Evolutionary conservation across 2,888 invertebrate species (phyloP).

Genomic region (Dilophus febrilis): DNA sequence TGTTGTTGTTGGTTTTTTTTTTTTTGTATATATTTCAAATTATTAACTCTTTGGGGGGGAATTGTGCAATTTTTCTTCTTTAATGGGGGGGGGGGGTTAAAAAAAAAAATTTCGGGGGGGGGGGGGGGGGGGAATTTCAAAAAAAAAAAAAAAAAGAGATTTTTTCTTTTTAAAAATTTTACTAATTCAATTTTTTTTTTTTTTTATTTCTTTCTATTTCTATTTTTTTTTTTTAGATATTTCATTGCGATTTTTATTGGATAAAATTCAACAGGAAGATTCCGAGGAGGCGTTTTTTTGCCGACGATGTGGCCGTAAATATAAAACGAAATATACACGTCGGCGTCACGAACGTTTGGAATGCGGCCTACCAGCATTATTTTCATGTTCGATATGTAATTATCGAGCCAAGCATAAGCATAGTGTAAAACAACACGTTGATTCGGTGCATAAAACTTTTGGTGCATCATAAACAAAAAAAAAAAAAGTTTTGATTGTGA

Average conservation of each 20-base stretch:
- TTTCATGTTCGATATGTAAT: constrained; percentile 3
- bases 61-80: too few species aligned
- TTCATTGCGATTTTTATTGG: too few species aligned
- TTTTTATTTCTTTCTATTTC: neutral
- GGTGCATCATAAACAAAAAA: neutral
- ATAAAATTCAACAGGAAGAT: too few species aligned
- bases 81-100: too few species aligned
- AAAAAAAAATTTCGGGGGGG: too few species aligned
- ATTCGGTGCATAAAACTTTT: neutral
- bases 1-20: too few species aligned
- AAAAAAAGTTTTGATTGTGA: neutral
- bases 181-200: neutral
- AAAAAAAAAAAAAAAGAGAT: too few species aligned
- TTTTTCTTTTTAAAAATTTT: too few species aligned
- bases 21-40: too few species aligned
- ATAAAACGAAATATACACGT: constrained; percentile 6
- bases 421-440: constrained; percentile 6
- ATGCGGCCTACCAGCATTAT: constrained; percentile 6
- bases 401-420: constrained; percentile 7
- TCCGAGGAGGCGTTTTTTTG: too few species aligned
- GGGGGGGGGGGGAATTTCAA: too few species aligned
- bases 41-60: too few species aligned
- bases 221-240: neutral
- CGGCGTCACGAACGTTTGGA: constrained; percentile 4
- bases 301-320: constrained; percentile 3